Base-by-base conservation (phyloP, 2,113 vertebrate genomes). In the Zosterops borbonicus region DNA sequence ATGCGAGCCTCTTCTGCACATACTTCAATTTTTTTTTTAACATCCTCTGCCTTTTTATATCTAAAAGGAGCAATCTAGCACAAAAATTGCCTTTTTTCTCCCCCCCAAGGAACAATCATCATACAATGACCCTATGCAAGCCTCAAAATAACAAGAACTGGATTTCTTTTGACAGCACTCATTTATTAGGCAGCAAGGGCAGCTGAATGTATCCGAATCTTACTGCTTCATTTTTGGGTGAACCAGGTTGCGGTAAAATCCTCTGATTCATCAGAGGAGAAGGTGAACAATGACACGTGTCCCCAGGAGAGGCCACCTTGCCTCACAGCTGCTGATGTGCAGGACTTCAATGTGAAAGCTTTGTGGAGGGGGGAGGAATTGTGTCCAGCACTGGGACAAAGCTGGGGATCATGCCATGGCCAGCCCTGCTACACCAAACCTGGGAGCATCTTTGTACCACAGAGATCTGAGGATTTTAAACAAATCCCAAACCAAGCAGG, bases 121-220 rank as follows among this genome's bases (percentile, higher is more conserved):
- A 27, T 62, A 74, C 58, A 74, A 41, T 95, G 91, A 96, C 91
- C 83, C 77, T 75, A 56, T 74, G 74, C 27, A 92, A 93, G 64
- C 75, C 64, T 90, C 84, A 82, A 74, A 88, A 78, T 93, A 90
- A 74, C 65, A 71, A 33, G 90, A 89, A 91, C 55, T 83, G 89
- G 13, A 79, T 94, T 85, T 82, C 78, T 91, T 96, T 83, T 86
- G 94, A 60, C 92, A 96, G 75, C n/a, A 39, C 65, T 95, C 77
- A 79, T 94, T 95, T 94, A 69, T 94, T 87, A 93, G 71, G 52
- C 85, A 83, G 76, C 0, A 11, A 80, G 77, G 73, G 56, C 86
- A 92, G 59, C 75, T 83, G 80, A 95, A 81, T 1, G 9, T 53
- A 12, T 77, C 68, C 67, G 67, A 92, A 86, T 91, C 77, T 78